phyloP scores from a whole-genome alignment of 2,113 vertebrate species.

The Bujurquina vittata region DNA sequence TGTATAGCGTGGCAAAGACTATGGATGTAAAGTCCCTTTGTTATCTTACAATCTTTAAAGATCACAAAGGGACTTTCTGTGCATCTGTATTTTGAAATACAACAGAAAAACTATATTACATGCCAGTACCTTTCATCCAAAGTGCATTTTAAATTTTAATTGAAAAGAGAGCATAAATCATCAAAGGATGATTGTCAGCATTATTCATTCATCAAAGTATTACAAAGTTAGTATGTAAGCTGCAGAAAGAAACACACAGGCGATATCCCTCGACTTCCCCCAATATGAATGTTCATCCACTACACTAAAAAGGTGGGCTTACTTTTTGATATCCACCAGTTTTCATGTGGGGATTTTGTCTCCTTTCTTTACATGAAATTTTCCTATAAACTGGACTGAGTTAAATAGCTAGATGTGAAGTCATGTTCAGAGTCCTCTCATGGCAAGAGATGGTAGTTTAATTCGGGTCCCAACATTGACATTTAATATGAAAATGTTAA shows the following conservation, averaged over 20 bases:
- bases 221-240: background rate
- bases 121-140: background rate
- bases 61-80: background rate
- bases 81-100: fast-evolving
- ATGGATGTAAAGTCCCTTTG: too few species aligned
- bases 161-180: background rate
- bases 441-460: background rate
- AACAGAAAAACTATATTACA: background rate
- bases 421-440: background rate
- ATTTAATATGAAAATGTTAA: background rate
- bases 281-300: background rate
- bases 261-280: too few species aligned
- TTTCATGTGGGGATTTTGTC: background rate
- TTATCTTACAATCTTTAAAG: background rate
- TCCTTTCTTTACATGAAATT: background rate
- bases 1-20: too few species aligned
- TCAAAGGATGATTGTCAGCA: background rate
- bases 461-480: background rate
- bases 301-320: background rate
- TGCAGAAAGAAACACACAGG: background rate
- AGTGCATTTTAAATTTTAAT: too few species aligned
- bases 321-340: background rate
- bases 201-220: background rate
- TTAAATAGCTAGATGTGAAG: background rate
- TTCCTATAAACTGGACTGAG: background rate